Conservation (phyloP, 1,140 invertebrate species). For the Portunus trituberculatus region DNA sequence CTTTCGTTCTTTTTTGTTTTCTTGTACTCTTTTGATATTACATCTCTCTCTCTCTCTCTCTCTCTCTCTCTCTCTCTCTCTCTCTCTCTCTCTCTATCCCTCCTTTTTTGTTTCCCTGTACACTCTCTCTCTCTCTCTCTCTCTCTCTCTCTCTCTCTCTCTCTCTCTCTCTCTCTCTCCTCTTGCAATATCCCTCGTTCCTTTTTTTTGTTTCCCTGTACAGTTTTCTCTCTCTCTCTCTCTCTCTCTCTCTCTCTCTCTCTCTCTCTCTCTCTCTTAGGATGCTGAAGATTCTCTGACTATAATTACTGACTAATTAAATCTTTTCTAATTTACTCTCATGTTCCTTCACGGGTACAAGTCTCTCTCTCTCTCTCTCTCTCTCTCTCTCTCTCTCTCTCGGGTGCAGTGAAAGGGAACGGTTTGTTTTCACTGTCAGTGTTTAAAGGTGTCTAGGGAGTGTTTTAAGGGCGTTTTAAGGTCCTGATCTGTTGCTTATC, state of each 20-base stretch:
- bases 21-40: neutral
- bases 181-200: neutral
- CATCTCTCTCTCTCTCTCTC: neutral
- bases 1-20: neutral
- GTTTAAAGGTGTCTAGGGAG: no score
- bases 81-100: neutral
- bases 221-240: neutral
- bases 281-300: no score
- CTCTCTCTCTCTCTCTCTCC: neutral
- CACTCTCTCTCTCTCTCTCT: neutral
- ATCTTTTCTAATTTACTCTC: no score
- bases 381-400: no score
- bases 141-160: neutral
- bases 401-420: no score
- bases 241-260: neutral
- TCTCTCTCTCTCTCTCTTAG: neutral
- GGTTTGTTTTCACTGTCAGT: no score
- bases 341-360: no score
- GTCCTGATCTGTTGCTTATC: no score
- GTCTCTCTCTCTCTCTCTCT: no score
- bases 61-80: neutral
- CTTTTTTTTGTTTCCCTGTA: neutral
- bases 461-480: no score
- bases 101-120: neutral
- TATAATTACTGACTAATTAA: no score